Conservation (phyloP, 2,888 invertebrate species). For the Deilephila porcellus region DNA sequence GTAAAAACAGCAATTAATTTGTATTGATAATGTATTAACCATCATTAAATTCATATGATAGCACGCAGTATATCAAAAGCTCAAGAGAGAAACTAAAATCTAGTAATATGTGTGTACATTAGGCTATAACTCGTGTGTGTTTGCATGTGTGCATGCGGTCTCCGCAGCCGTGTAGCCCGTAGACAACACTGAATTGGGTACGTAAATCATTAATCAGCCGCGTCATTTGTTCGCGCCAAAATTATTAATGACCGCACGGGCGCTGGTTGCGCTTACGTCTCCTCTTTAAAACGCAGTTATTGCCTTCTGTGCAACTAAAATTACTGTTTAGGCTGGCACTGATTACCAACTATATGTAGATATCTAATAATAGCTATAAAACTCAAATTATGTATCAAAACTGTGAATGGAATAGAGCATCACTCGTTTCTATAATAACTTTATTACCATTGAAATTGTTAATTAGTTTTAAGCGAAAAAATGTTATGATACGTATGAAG, state of each 20-base stretch:
- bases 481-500: not conserved
- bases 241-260: conserved; percentile 75
- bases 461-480: not conserved
- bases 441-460: not conserved
- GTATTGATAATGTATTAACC: not conserved
- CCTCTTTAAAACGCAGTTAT: conserved; percentile 75
- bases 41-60: not conserved
- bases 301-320: conserved; percentile 31
- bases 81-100: conserved; percentile 8
- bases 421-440: not conserved
- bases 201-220: conserved; percentile 83
- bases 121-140: conserved; percentile 25
- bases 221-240: conserved; percentile 81
- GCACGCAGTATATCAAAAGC: not conserved
- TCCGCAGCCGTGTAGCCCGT: conserved; percentile 42
- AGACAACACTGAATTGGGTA: conserved; percentile 74
- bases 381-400: not conserved
- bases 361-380: conserved; percentile 9
- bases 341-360: not conserved
- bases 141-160: conserved; percentile 30
- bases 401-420: not conserved
- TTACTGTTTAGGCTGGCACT: conserved; percentile 44
- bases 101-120: conserved; percentile 23
- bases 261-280: conserved; percentile 61
- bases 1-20: not conserved